A percentile compares a stretch with the other conserved stretches of the same genome.
Conservation (phyloP, 2,113 vertebrate species). For the Vanacampus margaritifer region DNA sequence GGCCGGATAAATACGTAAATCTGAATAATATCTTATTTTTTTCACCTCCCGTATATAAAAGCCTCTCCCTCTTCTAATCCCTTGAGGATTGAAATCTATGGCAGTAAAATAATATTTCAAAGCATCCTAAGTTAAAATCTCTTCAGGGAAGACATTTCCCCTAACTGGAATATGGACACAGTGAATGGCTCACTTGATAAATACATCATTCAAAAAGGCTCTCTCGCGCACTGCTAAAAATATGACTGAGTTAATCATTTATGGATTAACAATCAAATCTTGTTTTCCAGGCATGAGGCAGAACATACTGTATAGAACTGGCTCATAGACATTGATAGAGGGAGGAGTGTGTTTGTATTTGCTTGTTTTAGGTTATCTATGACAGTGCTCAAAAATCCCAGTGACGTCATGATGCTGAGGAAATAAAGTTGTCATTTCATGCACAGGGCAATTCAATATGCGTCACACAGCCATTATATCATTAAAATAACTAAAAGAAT, state of each 20-base stretch:
- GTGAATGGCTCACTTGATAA: conserved; percentile 36
- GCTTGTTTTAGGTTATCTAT: not conserved
- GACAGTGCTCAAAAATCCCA: not conserved
- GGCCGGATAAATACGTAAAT: not conserved
- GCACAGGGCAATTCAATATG: too few relatives aligned
- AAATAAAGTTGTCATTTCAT: too few relatives aligned
- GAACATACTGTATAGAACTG: conserved; percentile 12
- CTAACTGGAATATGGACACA: conserved; percentile 18
- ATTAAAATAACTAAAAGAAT: too few relatives aligned
- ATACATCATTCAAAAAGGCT: conserved; percentile 44
- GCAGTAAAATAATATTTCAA: conserved; percentile 35
- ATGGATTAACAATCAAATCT: conserved; percentile 55
- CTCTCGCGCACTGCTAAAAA: conserved; percentile 40
- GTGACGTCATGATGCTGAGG: not conserved
- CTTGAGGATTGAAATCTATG: conserved; percentile 12
- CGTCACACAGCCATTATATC: too few relatives aligned
- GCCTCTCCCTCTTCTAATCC: conserved; percentile 4
- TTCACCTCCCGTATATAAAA: conserved; percentile 9
- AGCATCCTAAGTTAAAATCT: conserved; percentile 25
- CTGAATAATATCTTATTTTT: not conserved
- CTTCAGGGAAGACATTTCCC: conserved; percentile 18
- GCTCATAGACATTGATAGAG: conserved; percentile 10
- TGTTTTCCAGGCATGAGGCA: conserved; percentile 36
- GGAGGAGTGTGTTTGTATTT: not conserved
- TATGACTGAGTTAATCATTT: conserved; percentile 51